phyloP scores from a whole-genome alignment of 2,888 invertebrate genomes.

The Brachyptera risi region DNA sequence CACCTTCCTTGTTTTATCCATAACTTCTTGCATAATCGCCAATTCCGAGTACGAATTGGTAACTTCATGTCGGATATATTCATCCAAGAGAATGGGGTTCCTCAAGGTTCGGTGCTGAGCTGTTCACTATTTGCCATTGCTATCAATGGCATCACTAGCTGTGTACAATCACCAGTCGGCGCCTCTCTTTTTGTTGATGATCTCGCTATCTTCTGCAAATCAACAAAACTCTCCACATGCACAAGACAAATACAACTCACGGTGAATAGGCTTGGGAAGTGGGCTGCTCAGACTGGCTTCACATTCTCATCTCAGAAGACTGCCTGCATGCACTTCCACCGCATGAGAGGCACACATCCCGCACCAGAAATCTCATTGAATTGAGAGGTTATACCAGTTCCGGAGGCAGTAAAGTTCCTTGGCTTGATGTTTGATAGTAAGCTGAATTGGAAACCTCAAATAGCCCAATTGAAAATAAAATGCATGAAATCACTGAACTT shows the following conservation, averaged over 20 bases:
- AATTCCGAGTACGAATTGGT: slow-evolving; percentile 11
- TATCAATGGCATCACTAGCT: slow-evolving; percentile 20
- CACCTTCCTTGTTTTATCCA: slow-evolving; percentile 28
- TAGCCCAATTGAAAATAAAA: not conserved
- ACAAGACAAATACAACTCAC: not conserved
- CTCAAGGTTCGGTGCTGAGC: slow-evolving; percentile 27
- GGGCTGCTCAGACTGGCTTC: slow-evolving; percentile 14
- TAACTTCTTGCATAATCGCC: slow-evolving; percentile 19
- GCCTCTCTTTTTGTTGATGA: slow-evolving; percentile 24
- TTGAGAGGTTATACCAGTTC: not conserved
- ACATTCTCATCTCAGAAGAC: slow-evolving; percentile 16
- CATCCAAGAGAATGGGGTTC: slow-evolving; percentile 19
- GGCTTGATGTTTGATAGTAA: not conserved
- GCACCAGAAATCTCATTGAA: slow-evolving; percentile 9
- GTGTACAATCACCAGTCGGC: slow-evolving; percentile 10
- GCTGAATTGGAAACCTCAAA: not conserved
- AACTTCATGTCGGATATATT: slow-evolving; percentile 12
- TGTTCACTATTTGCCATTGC: slow-evolving; percentile 22
- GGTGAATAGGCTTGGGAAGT: slow-evolving; percentile 14
- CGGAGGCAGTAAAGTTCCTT: not conserved
- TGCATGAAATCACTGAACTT: slow-evolving; percentile 16
- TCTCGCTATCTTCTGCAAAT: slow-evolving; percentile 17
- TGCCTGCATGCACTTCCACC: slow-evolving; percentile 19
- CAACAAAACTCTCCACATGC: not conserved
- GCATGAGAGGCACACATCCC: not conserved